Conservation (phyloP, 2,113 vertebrate genomes). For the Aviceda subcristata region DNA sequence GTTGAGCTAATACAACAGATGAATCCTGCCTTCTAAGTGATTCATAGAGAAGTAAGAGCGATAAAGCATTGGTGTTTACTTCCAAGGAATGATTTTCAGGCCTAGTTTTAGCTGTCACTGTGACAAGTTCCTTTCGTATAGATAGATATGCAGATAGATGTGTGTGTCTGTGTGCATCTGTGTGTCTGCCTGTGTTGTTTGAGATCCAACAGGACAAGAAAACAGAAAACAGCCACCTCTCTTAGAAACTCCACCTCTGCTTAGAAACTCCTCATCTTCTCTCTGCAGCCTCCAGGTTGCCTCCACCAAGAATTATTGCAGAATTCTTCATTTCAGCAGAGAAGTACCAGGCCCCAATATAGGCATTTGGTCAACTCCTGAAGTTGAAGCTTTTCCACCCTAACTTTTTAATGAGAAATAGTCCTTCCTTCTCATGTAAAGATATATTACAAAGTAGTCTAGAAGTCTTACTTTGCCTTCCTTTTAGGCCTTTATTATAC, state of each 20-base stretch:
- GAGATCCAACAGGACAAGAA: background rate
- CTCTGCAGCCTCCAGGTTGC: background rate
- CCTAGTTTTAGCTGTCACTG: background rate
- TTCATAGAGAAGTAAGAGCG: background rate
- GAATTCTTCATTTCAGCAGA: background rate
- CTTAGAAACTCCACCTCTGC: background rate
- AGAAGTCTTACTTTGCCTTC: background rate
- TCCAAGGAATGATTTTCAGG: background rate
- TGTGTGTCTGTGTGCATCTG: background rate
- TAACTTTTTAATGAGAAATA: background rate
- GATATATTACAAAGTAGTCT: background rate
- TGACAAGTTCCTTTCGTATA: background rate
- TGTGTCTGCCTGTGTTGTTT: background rate
- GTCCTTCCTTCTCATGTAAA: background rate
- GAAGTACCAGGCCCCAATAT: background rate
- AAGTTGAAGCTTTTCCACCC: background rate
- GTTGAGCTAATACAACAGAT: background rate
- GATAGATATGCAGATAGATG: background rate
- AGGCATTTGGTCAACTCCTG: background rate
- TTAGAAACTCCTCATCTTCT: background rate
- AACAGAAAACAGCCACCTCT: background rate
- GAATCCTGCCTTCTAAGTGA: background rate
- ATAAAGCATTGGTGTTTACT: background rate
- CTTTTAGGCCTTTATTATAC: background rate
- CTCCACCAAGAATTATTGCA: background rate